Evolutionary conservation across 2,797 vertebrate genomes (phyloP).

Genomic region (Phrynocephalus forsythii): DNA sequence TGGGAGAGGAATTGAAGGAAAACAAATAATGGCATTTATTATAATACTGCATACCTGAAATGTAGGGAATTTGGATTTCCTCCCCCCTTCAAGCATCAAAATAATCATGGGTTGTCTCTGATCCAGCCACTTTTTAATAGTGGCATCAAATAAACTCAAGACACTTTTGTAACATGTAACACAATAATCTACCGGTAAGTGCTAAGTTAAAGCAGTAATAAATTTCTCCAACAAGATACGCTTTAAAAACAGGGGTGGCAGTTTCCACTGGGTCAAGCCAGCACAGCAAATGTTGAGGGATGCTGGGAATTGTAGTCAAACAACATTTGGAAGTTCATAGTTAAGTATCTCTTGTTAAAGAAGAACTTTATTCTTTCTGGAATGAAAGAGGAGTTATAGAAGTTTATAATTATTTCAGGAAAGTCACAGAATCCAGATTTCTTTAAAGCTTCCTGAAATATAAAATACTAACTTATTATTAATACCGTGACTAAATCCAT

Average conservation of each 20-base stretch:
- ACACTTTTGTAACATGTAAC: neutral
- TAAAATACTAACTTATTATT: neutral
- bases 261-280: neutral
- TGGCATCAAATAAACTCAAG: neutral
- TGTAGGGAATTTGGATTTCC: neutral
- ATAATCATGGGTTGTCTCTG: neutral
- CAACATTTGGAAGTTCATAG: neutral
- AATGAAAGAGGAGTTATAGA: neutral
- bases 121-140: neutral
- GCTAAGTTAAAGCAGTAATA: neutral
- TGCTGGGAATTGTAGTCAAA: neutral
- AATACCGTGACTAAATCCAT: accelerated
- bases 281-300: neutral
- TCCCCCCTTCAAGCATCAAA: neutral
- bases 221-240: neutral
- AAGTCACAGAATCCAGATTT: neutral
- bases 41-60: neutral
- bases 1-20: neutral
- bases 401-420: neutral
- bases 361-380: neutral
- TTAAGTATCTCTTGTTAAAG: neutral
- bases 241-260: neutral
- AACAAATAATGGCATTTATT: neutral
- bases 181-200: neutral
- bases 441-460: neutral